Conservation (phyloP, 2,113 vertebrate genomes). For the Monopterus albus region DNA sequence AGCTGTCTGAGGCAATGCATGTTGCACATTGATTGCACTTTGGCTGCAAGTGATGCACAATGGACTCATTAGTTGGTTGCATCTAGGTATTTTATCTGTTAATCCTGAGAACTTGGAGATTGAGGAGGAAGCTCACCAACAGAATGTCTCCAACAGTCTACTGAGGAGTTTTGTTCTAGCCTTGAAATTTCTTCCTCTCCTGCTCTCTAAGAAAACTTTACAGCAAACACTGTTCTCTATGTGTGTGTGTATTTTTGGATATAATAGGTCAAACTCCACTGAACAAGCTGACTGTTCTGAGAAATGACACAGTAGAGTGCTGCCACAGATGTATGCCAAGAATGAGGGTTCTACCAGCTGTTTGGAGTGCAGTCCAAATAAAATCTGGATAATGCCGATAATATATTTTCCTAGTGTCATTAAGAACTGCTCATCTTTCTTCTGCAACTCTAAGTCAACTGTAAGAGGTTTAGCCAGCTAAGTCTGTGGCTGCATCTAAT, state of each 20-base stretch:
- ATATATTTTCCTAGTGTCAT: slow-evolving; percentile 53
- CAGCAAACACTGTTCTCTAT: slow-evolving; percentile 1
- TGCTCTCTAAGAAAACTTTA: background rate
- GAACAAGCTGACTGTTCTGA: slow-evolving; percentile 36
- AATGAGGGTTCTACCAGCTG: slow-evolving; percentile 49
- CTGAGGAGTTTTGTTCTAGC: background rate
- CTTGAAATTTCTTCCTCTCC: slow-evolving; percentile 8
- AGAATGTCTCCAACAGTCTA: background rate
- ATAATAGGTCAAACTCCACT: slow-evolving; percentile 3
- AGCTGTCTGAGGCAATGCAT: background rate
- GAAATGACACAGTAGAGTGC: slow-evolving; percentile 26
- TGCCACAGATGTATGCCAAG: slow-evolving; percentile 27
- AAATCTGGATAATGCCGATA: slow-evolving; percentile 49
- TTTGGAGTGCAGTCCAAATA: slow-evolving; percentile 35
- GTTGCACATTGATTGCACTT: slow-evolving; percentile 16
- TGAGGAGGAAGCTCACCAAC: slow-evolving; percentile 8
- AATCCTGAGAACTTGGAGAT: background rate
- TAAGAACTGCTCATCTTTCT: slow-evolving; percentile 51
- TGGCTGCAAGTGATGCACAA: background rate
- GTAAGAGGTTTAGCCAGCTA: slow-evolving; percentile 64
- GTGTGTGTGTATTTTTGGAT: slow-evolving; percentile 12
- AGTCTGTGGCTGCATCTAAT: slow-evolving; percentile 66
- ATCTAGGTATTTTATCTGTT: background rate
- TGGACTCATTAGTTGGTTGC: background rate
- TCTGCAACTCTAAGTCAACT: slow-evolving; percentile 46